Evolutionary conservation across 2,888 invertebrate species (phyloP).

Genomic region (Latrodectus elegans): DNA sequence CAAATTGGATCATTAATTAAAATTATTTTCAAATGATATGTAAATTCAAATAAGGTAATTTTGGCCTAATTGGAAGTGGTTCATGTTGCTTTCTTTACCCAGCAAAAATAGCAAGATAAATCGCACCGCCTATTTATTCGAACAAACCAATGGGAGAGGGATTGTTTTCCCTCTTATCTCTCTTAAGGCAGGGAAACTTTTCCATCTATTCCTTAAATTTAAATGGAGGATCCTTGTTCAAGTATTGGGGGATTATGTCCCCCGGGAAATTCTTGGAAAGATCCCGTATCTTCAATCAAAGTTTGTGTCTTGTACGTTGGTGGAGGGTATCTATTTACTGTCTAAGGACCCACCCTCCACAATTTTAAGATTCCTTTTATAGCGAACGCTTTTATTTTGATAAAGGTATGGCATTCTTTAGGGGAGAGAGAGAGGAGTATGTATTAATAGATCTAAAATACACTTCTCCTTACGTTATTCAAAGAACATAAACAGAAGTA

Average conservation of each 20-base stretch:
- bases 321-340: not conserved
- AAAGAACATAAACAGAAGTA: no score
- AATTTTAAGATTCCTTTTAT: no score
- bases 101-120: constrained; percentile 2
- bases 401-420: no score
- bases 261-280: constrained; percentile 14
- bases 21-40: no score
- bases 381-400: no score
- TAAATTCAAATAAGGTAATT: no score
- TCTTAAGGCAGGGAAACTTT: not conserved
- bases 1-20: no score
- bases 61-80: no score
- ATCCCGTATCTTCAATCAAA: constrained; percentile 26
- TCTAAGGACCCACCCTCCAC: not conserved
- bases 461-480: no score
- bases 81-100: not conserved
- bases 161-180: not conserved
- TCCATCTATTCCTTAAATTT: constrained; percentile 39
- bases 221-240: constrained; percentile 57
- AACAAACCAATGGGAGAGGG: constrained; percentile 8
- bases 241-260: constrained; percentile 22
- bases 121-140: not conserved
- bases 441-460: no score
- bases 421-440: no score
- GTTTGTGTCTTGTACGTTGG: constrained; percentile 18